Conservation (phyloP, 2,113 vertebrate species). For the Catagonus wagneri region DNA sequence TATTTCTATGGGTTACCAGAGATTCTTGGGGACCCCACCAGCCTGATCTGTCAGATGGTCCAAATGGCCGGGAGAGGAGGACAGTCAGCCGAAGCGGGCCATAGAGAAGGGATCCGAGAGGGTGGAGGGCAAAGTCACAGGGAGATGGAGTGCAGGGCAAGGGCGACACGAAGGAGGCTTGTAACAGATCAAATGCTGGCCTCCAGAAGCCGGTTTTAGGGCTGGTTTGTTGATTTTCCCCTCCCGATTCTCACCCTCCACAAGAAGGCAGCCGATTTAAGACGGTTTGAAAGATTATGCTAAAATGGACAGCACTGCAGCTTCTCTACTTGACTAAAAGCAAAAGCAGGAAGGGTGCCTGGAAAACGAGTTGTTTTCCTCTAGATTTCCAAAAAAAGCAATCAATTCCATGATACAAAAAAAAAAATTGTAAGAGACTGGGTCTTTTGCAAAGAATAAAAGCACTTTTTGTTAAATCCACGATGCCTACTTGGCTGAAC, state of each 20-base stretch:
- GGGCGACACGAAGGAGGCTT: neutral
- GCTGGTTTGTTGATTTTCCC: neutral
- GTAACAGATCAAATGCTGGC: neutral
- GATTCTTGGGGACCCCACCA: neutral
- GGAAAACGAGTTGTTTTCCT: conserved; percentile 17
- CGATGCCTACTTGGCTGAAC: conserved; percentile 56
- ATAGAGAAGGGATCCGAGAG: neutral
- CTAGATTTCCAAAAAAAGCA: conserved; percentile 56
- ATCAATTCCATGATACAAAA: conserved; percentile 68
- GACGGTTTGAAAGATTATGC: neutral
- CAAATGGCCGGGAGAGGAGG: neutral
- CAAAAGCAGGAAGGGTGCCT: neutral
- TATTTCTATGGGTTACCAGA: neutral
- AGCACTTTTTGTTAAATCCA: conserved; percentile 72
- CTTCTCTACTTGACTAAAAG: neutral
- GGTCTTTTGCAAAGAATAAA: conserved; percentile 72
- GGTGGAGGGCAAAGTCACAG: neutral
- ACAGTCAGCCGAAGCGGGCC: neutral
- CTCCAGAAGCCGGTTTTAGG: neutral
- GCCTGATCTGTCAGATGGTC: neutral
- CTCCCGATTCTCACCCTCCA: neutral
- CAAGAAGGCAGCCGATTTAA: neutral
- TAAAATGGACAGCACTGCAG: neutral
- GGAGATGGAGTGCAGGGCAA: neutral
- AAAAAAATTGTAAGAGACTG: conserved; percentile 67